Conservation (phyloP, 2,888 invertebrate species). For the Pegoplata infirma region DNA sequence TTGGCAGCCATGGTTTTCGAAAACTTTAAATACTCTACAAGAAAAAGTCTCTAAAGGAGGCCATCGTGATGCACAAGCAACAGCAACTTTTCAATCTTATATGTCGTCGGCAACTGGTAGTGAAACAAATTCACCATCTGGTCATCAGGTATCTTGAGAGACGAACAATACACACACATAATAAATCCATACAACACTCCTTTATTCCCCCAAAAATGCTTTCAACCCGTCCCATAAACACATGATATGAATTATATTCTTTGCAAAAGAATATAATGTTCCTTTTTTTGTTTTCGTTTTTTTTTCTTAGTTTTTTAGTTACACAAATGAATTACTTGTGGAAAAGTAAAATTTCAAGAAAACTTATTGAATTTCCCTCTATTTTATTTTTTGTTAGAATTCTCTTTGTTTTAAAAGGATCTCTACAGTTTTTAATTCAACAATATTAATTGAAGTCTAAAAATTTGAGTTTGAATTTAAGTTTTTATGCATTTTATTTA, state of each 20-base stretch:
- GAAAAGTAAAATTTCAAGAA: too few species aligned
- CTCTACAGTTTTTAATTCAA: too few species aligned
- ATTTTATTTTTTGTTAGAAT: too few species aligned
- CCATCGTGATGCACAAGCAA: conserved; percentile 64
- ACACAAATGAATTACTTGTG: not conserved
- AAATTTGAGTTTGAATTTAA: too few species aligned
- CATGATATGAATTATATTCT: not conserved
- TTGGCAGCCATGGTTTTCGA: conserved; percentile 97
- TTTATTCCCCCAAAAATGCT: not conserved
- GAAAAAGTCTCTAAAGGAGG: conserved; percentile 76
- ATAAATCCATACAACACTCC: too few species aligned
- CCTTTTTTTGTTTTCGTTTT: not conserved
- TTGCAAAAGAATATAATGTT: not conserved
- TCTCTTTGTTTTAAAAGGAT: too few species aligned
- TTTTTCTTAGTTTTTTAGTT: not conserved
- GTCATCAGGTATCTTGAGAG: conserved; percentile 74
- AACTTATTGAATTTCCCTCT: too few species aligned
- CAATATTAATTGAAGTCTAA: too few species aligned
- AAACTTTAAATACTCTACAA: conserved; percentile 84
- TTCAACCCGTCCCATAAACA: conserved; percentile 19
- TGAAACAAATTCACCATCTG: conserved; percentile 74
- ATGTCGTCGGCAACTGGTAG: conserved; percentile 70
- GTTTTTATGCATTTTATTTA: too few species aligned
- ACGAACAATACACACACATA: not conserved
- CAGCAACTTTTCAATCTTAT: conserved; percentile 78